Evolutionary conservation across 2,113 vertebrate genomes (phyloP).

Genomic region (Pitta sordida): DNA sequence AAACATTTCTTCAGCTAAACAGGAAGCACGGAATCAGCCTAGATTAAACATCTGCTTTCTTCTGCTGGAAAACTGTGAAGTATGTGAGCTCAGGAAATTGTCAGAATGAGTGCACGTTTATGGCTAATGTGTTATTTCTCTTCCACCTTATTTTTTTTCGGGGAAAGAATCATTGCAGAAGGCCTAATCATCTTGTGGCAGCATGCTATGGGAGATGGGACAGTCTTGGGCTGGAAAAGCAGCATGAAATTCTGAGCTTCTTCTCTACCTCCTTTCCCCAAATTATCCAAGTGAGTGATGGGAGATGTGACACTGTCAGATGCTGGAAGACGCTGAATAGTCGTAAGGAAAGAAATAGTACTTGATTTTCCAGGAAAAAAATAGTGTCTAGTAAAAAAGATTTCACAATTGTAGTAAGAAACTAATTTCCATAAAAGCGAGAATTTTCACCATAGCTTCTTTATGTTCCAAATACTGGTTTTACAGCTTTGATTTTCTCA

Average conservation of each 20-base stretch:
- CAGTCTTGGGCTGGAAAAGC: neutral
- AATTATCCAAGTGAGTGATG: neutral
- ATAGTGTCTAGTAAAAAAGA: neutral
- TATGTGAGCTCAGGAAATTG: neutral
- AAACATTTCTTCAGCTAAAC: neutral
- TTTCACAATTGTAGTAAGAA: neutral
- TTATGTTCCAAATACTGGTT: neutral
- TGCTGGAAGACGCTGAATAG: neutral
- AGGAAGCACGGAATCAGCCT: neutral
- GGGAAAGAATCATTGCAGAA: neutral
- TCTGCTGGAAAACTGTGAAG: neutral
- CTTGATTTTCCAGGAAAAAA: neutral
- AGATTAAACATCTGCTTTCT: neutral
- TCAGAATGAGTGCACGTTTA: neutral
- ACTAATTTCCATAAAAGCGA: neutral
- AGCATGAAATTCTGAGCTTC: neutral
- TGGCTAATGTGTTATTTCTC: neutral
- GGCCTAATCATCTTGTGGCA: neutral
- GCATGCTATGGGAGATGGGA: neutral
- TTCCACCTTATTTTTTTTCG: neutral
- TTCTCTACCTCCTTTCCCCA: neutral
- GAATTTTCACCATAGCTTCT: neutral
- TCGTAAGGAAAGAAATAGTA: neutral
- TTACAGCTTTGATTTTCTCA: neutral
- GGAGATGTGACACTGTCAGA: neutral